phyloP scores from a whole-genome alignment of 92 coral and sea anemone species.

The Epizoanthus illoricatus region DNA sequence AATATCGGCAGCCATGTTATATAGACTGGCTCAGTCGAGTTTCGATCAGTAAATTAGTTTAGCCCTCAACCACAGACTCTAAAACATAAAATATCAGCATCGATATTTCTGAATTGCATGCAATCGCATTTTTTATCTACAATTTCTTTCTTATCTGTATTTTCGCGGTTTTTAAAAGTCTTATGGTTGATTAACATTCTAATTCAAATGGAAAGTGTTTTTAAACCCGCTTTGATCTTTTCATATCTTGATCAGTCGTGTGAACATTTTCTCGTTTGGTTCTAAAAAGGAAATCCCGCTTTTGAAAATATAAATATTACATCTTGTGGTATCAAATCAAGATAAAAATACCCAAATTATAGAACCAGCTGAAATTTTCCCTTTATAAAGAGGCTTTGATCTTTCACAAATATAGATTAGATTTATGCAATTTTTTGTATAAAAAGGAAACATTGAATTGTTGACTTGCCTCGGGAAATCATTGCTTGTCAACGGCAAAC shows the following conservation, averaged over 20 bases:
- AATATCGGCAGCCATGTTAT: background rate
- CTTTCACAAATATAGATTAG: background rate
- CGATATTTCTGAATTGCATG: background rate
- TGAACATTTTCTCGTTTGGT: background rate
- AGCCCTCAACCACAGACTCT: background rate
- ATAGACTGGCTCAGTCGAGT: background rate
- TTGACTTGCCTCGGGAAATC: slow-evolving; percentile 19
- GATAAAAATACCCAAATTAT: background rate
- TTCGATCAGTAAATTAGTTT: background rate
- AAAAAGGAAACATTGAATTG: slow-evolving; percentile 10
- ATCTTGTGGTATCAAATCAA: background rate
- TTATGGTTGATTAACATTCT: background rate
- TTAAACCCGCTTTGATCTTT: slow-evolving; percentile 1
- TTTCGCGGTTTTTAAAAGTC: slow-evolving; percentile 25
- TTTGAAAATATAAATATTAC: background rate
- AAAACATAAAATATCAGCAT: background rate
- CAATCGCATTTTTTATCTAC: slow-evolving; percentile 8
- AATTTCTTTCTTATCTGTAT: background rate
- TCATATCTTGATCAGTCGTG: background rate
- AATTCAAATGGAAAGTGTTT: background rate
- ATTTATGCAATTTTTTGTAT: background rate
- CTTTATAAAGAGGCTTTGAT: background rate
- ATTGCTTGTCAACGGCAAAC: background rate
- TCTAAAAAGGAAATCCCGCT: background rate
- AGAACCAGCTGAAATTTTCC: background rate